These are phyloP conservation scores for Sturnira hondurensis DNA, from an alignment of 2,113 vertebrate genomes.

Conservation along the genomic window DNA sequence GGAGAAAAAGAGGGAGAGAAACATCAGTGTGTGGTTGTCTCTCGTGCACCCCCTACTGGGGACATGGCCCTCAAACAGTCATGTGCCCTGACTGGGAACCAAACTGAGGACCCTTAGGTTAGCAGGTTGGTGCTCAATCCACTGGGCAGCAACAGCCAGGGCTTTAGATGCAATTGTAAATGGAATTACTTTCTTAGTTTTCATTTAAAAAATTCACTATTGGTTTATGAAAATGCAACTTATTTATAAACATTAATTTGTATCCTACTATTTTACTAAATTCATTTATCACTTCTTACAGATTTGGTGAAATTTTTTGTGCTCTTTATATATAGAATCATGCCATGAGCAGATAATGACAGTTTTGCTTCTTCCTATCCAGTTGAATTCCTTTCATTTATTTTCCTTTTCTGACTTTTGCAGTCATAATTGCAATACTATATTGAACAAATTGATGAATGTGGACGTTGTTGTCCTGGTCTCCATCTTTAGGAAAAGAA, in stretches of 20 bases:
- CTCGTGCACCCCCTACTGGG: too few relatives aligned
- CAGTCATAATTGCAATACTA: not conserved
- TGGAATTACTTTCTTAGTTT: not conserved
- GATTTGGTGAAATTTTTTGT: not conserved
- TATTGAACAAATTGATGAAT: not conserved
- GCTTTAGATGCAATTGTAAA: not conserved
- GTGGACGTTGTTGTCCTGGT: not conserved
- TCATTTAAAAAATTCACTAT: not conserved
- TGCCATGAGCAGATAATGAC: not conserved
- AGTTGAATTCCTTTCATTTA: not conserved
- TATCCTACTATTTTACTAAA: not conserved
- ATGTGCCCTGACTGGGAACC: too few relatives aligned
- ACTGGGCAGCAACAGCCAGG: too few relatives aligned
- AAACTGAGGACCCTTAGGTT: too few relatives aligned
- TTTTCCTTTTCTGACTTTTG: not conserved
- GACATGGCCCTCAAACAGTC: too few relatives aligned
- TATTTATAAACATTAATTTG: not conserved
- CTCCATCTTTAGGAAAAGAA: not conserved
- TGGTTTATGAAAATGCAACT: not conserved
- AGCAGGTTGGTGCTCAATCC: too few relatives aligned
- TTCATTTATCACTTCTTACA: not conserved
- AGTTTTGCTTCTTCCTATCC: not conserved
- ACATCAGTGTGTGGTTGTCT: too few relatives aligned
- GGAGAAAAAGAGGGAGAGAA: too few relatives aligned
- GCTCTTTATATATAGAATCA: not conserved